Base-by-base conservation (phyloP, 2,888 invertebrate species). In the Parthenolecanium corni region DNA sequence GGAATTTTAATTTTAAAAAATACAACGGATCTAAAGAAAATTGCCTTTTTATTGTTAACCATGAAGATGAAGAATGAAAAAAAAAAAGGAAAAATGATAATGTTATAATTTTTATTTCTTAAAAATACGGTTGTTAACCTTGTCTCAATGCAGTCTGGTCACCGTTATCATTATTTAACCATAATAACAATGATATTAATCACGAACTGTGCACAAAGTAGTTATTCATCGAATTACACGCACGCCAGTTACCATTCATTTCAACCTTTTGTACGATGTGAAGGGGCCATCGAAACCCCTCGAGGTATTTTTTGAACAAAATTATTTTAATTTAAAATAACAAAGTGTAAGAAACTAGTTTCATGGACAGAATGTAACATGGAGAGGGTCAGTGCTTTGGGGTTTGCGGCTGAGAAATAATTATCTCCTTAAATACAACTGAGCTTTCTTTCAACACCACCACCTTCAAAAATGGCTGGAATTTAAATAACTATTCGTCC, bases 111-210 rank as follows among this genome's bases (percentile, higher is more conserved):
- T 31, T 31, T 9, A 31, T 52, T 52, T 47, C 21, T 51, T 24
- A 36, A 9, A 21, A 40, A 54, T 42, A 23, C 23, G 40, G 54
- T 42, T 42, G 42, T 54, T 42, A 54, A 54, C 54, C 54, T 54
- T 54, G 54, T 18, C 24, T 54, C 1, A 14, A 54, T 38, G 38
- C 54, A 11, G 42, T 54, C 24, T 54, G n/a, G 40, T 38, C 16
- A 20, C 54, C 42, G n/a, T 23, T 23, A 42, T 21, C 42, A 54
- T 42, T 54, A 40, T 54, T 54, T 54, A 40, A 42, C 40, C 24
- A 54, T 42, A 42, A 54, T 54, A 52, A 52, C 38, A 54, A 54
- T 21, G 42, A 42, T 54, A 54, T 54, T 54, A 40, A 54, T 54
- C 54, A 54, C 40, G 54, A 42, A 54, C 42, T 23, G 31, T 38